These are phyloP conservation scores for Cyrtonyx montezumae DNA, from an alignment of 2,113 vertebrate species.

Conservation along the genomic window DNA sequence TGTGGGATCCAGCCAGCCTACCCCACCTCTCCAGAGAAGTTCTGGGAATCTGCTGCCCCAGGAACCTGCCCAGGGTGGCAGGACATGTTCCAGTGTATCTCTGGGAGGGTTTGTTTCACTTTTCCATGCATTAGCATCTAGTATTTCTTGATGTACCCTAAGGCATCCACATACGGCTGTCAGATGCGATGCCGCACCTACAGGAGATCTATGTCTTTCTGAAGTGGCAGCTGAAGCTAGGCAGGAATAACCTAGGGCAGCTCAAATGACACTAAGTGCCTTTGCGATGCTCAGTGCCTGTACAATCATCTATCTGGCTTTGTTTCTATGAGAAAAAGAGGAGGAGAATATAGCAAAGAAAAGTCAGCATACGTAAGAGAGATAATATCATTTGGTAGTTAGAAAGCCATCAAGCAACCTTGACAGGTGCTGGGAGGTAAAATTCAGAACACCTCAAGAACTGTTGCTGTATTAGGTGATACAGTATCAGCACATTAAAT, in stretches of 20 bases:
- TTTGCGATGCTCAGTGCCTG: neutral
- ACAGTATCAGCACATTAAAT: neutral
- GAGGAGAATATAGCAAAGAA: neutral
- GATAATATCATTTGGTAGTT: neutral
- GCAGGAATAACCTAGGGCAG: slow-evolving; percentile 30
- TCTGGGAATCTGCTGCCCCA: neutral
- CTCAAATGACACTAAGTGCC: slow-evolving; percentile 23
- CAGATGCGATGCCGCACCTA: neutral
- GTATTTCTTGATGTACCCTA: neutral
- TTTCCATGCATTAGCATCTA: neutral
- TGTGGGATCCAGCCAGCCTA: neutral
- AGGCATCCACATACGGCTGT: slow-evolving; percentile 33
- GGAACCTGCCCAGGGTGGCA: neutral
- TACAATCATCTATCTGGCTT: slow-evolving; percentile 1
- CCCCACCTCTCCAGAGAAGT: neutral
- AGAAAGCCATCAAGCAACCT: neutral
- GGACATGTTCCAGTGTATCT: neutral
- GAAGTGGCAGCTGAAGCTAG: slow-evolving; percentile 38
- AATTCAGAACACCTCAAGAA: neutral
- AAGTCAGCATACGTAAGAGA: neutral
- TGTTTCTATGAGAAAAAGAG: neutral
- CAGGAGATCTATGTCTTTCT: neutral
- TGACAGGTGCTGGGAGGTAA: neutral
- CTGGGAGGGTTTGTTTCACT: neutral
- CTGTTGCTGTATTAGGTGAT: neutral